Base-by-base conservation (phyloP, 2,113 vertebrate genomes). In the Lipophrys pholis region DNA sequence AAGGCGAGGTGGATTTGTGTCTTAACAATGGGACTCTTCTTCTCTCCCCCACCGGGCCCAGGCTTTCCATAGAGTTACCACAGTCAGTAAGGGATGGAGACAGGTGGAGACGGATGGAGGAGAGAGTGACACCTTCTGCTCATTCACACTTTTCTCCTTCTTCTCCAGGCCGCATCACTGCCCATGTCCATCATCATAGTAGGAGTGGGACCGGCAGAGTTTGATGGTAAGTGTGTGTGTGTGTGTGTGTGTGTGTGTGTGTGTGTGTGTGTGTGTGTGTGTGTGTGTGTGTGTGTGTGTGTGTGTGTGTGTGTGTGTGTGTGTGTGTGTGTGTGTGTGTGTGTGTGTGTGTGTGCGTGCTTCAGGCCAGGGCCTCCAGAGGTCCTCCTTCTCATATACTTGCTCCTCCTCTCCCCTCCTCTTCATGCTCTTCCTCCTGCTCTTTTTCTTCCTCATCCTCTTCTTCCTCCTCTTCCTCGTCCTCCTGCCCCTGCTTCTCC, bases 181-280 rank as follows among this genome's bases (percentile, higher is more conserved):
- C 96, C 97, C 74, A 99, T 99, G 97, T 99, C 97, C 66, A 96
- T 99, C 90, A 98, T 99, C 85, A 99, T 99, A 88, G 97, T 99
- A 48, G 97, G 97, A 11, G 97, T 99, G 61, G 97, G 97, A 86
- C 96, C 97, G 64, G 97, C 97, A 36, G 97, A 99, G 81, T 99
- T 99, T 83, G 95, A 99, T 71, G 97, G 97, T 99, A 89, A 96
- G 43, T 69, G 46, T 49, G 43, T 16, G 8, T 45, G 35, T 55
- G 57, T 42, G 4, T 41, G 48, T 51, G 71, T 53, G 15, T 55
- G 57, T 63, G 0, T 36, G 1, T 30, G 53, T 64, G 55, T 36
- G 30, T 72, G 78, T 51, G 57, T 30, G 15, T 12, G 17, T 63
- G 30, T 41, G 54, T 35, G 7, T 70, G 75, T 64, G 66, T 64